These are phyloP conservation scores for Cephus rjabovi DNA, from an alignment of 2,888 invertebrate species.

Conservation along the genomic window DNA sequence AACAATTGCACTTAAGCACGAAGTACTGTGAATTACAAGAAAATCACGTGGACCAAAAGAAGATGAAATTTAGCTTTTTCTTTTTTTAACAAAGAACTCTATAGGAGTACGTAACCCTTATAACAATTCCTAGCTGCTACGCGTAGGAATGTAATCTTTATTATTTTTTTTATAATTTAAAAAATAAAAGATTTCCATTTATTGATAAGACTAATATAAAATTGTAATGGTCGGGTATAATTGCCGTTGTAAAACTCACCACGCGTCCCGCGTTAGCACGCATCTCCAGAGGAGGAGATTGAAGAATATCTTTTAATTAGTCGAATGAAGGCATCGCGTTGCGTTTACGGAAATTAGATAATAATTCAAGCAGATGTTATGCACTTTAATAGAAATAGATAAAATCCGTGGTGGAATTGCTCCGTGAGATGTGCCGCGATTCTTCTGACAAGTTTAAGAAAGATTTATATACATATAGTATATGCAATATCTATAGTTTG, in stretches of 20 bases:
- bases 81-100: background rate
- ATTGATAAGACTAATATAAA: constrained; percentile 46
- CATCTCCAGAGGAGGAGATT: constrained; percentile 17
- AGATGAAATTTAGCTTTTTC: background rate
- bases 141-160: background rate
- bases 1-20: background rate
- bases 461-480: background rate
- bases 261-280: constrained; percentile 42
- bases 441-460: background rate
- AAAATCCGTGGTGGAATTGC: background rate
- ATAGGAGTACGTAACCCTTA: background rate
- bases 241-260: constrained; percentile 44
- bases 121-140: background rate
- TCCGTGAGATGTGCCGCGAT: background rate
- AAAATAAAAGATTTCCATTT: constrained; percentile 32
- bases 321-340: constrained; percentile 22
- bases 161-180: background rate
- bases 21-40: background rate
- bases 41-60: background rate
- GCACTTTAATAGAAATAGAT: background rate
- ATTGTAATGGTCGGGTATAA: constrained; percentile 51
- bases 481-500: background rate
- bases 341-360: background rate
- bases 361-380: background rate
- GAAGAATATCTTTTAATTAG: constrained; percentile 40